These are phyloP conservation scores for Myotis davidii DNA, from an alignment of 2,113 vertebrate genomes.

Conservation along the genomic window DNA sequence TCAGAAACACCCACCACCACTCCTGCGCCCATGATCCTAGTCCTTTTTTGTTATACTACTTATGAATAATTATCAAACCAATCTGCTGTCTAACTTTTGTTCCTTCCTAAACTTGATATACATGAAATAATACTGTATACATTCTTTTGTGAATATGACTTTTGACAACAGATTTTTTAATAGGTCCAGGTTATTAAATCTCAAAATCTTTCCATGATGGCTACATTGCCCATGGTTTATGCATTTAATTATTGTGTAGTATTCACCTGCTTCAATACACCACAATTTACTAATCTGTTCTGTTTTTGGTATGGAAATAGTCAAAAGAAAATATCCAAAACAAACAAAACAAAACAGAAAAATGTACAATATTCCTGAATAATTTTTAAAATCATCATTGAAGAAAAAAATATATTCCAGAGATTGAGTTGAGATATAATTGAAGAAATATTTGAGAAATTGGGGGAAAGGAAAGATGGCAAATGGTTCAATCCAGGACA, in stretches of 20 bases:
- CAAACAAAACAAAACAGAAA: neutral
- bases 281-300: neutral
- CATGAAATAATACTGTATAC: neutral
- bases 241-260: neutral
- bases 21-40: neutral
- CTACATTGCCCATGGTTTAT: neutral
- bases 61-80: neutral
- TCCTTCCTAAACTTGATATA: neutral
- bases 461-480: neutral
- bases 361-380: neutral
- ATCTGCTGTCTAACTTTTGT: neutral
- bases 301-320: neutral
- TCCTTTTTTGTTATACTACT: neutral
- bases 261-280: neutral
- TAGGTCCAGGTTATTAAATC: neutral
- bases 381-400: neutral
- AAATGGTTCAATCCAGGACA: neutral
- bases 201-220: neutral
- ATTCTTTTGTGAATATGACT: neutral
- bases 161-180: neutral
- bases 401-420: neutral
- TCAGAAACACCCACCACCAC: neutral
- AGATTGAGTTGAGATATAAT: neutral
- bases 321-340: neutral
- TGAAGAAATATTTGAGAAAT: neutral